Evolutionary conservation across 1,140 invertebrate genomes (phyloP).

Genomic region (Thaumatotibia leucotreta): DNA sequence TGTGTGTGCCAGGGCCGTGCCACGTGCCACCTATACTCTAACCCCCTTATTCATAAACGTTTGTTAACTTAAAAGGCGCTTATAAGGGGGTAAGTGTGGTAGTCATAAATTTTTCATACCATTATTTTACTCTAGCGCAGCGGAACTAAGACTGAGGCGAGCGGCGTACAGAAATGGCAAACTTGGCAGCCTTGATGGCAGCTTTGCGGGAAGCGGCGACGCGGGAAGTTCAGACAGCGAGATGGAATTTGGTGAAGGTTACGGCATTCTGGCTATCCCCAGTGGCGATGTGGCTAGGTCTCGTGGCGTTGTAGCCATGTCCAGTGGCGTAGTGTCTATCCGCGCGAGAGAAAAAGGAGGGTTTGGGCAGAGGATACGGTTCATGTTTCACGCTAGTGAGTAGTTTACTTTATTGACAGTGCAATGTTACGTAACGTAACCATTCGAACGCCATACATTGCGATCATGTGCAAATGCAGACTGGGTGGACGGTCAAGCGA

Average conservation of each 20-base stretch:
- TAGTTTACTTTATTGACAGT: neutral
- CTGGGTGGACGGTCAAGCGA: too few species aligned
- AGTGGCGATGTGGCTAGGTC: too few species aligned
- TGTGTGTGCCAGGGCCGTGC: too few species aligned
- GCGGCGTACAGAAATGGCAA: neutral
- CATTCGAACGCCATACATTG: too few species aligned
- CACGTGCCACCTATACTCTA: too few species aligned
- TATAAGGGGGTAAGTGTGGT: too few species aligned
- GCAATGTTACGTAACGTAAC: too few species aligned
- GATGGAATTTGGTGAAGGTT: neutral
- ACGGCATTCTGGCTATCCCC: neutral
- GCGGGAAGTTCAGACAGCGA: neutral
- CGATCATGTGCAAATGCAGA: too few species aligned
- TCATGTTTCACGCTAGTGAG: neutral
- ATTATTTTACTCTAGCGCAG: too few species aligned
- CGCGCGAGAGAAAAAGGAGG: neutral
- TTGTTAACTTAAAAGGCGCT: too few species aligned
- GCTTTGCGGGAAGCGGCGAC: neutral
- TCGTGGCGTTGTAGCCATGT: neutral
- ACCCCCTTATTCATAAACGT: too few species aligned
- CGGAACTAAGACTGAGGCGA: neutral
- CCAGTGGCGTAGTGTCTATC: neutral
- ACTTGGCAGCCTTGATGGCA: neutral
- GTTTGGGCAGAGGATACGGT: neutral
- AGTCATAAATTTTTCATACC: too few species aligned